Conservation (phyloP, 1,140 invertebrate species). For the Drosophila sp. region DNA sequence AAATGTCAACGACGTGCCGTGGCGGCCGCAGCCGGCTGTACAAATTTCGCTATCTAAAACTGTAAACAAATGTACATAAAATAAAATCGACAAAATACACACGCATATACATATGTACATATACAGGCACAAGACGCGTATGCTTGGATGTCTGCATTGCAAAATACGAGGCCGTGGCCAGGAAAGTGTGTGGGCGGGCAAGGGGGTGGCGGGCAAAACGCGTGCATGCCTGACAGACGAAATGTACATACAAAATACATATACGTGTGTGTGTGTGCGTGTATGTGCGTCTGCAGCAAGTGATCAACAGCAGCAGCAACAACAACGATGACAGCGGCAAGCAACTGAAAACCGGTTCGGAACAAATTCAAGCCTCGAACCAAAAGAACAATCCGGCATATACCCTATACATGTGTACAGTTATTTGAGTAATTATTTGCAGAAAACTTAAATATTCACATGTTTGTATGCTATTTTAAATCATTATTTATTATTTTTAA, state of each 20-base stretch:
- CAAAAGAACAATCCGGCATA: slow-evolving; percentile 16
- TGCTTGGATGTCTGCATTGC: slow-evolving; percentile 57
- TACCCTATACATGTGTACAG: slow-evolving; percentile 4
- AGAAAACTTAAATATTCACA: no score
- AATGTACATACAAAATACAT: slow-evolving; percentile 34
- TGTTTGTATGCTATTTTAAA: no score
- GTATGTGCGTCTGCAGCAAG: slow-evolving; percentile 17
- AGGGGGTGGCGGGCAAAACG: slow-evolving; percentile 42
- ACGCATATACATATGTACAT: slow-evolving; percentile 15
- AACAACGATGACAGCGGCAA: not conserved
- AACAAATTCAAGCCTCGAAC: slow-evolving; percentile 30
- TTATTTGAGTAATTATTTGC: no score
- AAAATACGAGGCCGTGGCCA: slow-evolving; percentile 66
- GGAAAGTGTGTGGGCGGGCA: slow-evolving; percentile 40
- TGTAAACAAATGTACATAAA: slow-evolving; percentile 83
- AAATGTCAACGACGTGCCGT: slow-evolving; percentile 73
- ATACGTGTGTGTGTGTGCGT: not conserved
- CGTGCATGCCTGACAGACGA: slow-evolving; percentile 53
- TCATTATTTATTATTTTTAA: no score
- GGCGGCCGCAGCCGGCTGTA: slow-evolving; percentile 57
- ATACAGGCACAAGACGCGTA: slow-evolving; percentile 17
- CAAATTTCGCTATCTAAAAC: slow-evolving; percentile 82
- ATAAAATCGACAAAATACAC: slow-evolving; percentile 78
- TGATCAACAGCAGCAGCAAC: slow-evolving; percentile 28
- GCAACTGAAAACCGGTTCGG: slow-evolving; percentile 29